phyloP scores from a whole-genome alignment of 2,888 invertebrate species.

The Pristionchus maxplancki region DNA sequence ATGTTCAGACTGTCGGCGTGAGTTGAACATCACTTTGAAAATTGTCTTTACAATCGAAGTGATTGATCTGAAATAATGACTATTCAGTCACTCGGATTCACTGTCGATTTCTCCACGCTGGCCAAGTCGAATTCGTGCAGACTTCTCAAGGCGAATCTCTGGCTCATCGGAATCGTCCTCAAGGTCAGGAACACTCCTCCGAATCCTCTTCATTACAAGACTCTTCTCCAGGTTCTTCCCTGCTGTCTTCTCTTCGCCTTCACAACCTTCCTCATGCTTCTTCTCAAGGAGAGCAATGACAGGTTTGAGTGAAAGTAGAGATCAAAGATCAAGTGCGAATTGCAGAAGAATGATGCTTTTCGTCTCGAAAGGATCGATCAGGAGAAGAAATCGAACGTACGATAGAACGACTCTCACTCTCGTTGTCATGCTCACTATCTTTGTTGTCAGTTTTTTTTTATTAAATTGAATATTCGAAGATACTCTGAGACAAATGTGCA shows the following conservation, averaged over 20 bases:
- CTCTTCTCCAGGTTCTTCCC: conserved; percentile 52
- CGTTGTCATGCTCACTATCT: conserved; percentile 53
- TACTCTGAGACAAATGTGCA: background rate
- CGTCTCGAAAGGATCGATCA: conserved; percentile 47
- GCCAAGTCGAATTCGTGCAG: conserved; percentile 53
- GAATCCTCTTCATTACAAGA: no score
- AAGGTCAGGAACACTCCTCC: no score
- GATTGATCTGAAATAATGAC: background rate
- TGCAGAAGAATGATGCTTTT: conserved; percentile 47
- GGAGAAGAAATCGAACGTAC: conserved; percentile 49
- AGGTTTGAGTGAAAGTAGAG: background rate
- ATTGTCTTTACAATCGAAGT: no score
- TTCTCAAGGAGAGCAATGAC: conserved; percentile 53
- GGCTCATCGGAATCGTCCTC: conserved; percentile 59
- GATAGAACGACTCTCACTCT: conserved; percentile 54
- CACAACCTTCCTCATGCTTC: conserved; percentile 54
- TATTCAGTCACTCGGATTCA: conserved; percentile 22
- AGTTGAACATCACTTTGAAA: no score
- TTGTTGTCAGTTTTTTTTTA: conserved; percentile 51
- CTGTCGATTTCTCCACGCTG: conserved; percentile 54
- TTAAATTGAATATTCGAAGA: background rate
- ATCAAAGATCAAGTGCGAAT: background rate
- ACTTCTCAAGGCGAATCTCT: conserved; percentile 57
- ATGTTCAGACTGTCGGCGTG: conserved; percentile 23
- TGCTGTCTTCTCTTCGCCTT: conserved; percentile 55